Conservation (phyloP, 2,113 vertebrate species). For the Charina bottae region DNA sequence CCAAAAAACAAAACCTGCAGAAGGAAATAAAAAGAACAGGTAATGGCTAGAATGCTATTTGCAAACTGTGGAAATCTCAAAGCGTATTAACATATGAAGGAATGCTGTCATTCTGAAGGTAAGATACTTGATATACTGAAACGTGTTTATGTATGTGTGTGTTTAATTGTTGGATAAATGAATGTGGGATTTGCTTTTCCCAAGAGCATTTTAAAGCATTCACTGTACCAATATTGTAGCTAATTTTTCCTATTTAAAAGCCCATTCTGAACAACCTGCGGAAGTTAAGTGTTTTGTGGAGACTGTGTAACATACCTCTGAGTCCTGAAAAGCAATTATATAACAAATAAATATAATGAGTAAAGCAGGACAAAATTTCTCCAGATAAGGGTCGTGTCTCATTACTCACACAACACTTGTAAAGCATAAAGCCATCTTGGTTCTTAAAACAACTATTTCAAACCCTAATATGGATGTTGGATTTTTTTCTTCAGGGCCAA, state of each 20-base stretch:
- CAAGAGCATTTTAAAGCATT: background rate
- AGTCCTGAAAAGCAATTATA: background rate
- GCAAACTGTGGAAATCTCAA: constrained; percentile 10
- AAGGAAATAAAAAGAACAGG: constrained; percentile 33
- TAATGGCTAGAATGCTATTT: background rate
- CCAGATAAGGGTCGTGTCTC: background rate
- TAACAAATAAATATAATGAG: background rate
- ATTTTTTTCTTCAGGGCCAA: too few relatives aligned
- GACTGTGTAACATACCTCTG: background rate
- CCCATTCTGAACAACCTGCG: background rate
- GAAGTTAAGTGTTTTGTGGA: background rate
- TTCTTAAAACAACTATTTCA: background rate
- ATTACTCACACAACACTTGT: background rate
- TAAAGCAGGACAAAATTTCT: background rate
- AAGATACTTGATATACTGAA: background rate
- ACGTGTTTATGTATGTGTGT: background rate
- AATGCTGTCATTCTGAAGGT: background rate
- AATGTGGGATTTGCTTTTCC: background rate
- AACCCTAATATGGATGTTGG: background rate
- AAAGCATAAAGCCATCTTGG: background rate
- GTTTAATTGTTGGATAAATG: background rate
- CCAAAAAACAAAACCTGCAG: constrained; percentile 94
- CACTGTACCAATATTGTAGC: background rate
- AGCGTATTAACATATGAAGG: background rate
- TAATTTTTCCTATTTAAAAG: background rate